These are phyloP conservation scores for Pogoniulus pusillus DNA, from an alignment of 2,797 vertebrate species.

Conservation along the genomic window DNA sequence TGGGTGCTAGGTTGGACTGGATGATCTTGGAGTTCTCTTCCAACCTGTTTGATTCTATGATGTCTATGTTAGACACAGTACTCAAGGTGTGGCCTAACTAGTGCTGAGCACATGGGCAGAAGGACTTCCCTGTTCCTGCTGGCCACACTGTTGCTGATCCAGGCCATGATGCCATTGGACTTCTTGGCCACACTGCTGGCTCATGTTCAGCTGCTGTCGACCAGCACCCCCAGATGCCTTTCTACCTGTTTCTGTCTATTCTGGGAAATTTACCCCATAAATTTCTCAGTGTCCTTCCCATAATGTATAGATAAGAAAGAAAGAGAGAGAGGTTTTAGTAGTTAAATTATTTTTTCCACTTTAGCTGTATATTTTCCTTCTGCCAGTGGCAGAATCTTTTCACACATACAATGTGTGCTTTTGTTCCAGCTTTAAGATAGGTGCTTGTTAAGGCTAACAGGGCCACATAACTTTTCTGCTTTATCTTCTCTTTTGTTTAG, in stretches of 20 bases:
- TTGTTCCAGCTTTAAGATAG: neutral
- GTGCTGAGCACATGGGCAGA: too few relatives aligned
- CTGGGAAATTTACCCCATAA: neutral
- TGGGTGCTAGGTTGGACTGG: too few relatives aligned
- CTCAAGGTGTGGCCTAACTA: too few relatives aligned
- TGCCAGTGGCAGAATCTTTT: neutral
- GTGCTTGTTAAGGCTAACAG: neutral
- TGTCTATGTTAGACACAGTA: too few relatives aligned
- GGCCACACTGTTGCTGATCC: too few relatives aligned
- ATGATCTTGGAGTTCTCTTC: too few relatives aligned
- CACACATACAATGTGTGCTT: neutral
- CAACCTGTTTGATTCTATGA: too few relatives aligned
- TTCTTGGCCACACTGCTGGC: too few relatives aligned
- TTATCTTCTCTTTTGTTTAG: neutral
- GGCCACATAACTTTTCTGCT: neutral
- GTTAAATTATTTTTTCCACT: neutral
- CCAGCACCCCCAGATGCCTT: too few relatives aligned
- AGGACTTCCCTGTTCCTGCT: too few relatives aligned
- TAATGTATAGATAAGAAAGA: neutral
- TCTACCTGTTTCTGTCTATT: neutral
- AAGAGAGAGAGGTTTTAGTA: neutral
- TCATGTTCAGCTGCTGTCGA: too few relatives aligned
- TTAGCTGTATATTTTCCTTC: neutral
- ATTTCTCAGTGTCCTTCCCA: neutral
- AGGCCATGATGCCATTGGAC: too few relatives aligned